These are phyloP conservation scores for Lepidocyrtinus sp. DNA, from an alignment of 2,888 invertebrate species.

Conservation along the genomic window DNA sequence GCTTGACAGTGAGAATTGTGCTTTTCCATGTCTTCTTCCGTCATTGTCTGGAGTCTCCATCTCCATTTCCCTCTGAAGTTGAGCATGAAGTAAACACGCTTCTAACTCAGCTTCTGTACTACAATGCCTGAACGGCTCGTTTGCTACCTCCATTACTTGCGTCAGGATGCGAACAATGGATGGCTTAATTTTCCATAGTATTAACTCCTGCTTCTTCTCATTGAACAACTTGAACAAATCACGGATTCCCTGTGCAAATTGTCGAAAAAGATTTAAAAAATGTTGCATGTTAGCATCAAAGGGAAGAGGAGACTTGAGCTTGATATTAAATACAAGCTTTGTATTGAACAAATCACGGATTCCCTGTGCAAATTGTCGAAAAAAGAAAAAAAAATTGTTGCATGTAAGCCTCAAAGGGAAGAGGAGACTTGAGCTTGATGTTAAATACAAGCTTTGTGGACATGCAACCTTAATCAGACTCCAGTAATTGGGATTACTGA, in stretches of 20 bases:
- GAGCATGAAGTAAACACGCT: slow-evolving; percentile 38
- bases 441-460: no score
- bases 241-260: slow-evolving; percentile 68
- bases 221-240: slow-evolving; percentile 67
- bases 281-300: no score
- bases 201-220: slow-evolving; percentile 64
- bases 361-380: no score
- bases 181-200: slow-evolving; percentile 68
- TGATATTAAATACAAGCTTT: no score
- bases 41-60: not conserved
- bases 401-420: no score
- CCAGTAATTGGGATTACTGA: no score
- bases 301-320: no score
- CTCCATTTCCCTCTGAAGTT: not conserved
- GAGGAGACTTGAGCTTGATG: no score
- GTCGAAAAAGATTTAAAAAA: no score
- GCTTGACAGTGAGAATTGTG: not conserved
- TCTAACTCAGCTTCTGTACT: slow-evolving; percentile 78
- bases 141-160: slow-evolving; percentile 63
- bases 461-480: no score
- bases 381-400: no score
- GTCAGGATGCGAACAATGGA: slow-evolving; percentile 66
- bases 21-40: not conserved
- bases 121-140: slow-evolving; percentile 78
- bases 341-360: slow-evolving; percentile 67